Evolutionary conservation across 2,113 vertebrate species (phyloP).

Genomic region (Notarius quadriscutis): DNA sequence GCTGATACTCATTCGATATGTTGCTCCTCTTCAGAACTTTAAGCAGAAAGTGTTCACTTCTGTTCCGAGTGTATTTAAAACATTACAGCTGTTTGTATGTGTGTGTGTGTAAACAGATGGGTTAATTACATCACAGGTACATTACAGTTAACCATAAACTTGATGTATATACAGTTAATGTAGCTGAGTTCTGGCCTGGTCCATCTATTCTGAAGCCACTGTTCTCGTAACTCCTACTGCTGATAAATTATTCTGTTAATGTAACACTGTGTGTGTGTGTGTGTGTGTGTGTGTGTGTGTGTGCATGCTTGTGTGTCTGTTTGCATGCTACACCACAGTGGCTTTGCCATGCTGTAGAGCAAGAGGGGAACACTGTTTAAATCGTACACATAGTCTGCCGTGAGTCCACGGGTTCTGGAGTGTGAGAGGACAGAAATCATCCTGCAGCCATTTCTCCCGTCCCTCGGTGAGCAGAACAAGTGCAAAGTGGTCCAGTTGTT

Average conservation of each 20-base stretch:
- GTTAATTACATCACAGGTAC: not conserved
- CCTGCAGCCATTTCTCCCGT: slow-evolving; percentile 83
- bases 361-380: slow-evolving; percentile 84
- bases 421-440: slow-evolving; percentile 80
- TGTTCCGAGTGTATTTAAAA: not conserved
- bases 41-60: not conserved
- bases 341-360: slow-evolving; percentile 79
- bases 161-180: not conserved
- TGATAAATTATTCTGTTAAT: not conserved
- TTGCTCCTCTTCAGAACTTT: not conserved
- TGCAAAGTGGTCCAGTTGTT: slow-evolving; percentile 85
- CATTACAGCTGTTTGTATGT: slow-evolving; percentile 11
- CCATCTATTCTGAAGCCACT: not conserved
- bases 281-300: not conserved
- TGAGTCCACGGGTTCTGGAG: slow-evolving; percentile 79
- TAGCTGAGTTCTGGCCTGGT: not conserved
- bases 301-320: slow-evolving; percentile 36
- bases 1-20: not conserved
- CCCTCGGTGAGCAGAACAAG: slow-evolving; percentile 77
- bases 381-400: slow-evolving; percentile 81
- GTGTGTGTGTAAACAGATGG: not conserved
- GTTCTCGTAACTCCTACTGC: not conserved
- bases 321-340: slow-evolving; percentile 79
- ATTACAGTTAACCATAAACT: not conserved
- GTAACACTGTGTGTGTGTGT: slow-evolving; percentile 13